Evolutionary conservation across 2,888 invertebrate species (phyloP).

Genomic region (Amaurobius ferox): DNA sequence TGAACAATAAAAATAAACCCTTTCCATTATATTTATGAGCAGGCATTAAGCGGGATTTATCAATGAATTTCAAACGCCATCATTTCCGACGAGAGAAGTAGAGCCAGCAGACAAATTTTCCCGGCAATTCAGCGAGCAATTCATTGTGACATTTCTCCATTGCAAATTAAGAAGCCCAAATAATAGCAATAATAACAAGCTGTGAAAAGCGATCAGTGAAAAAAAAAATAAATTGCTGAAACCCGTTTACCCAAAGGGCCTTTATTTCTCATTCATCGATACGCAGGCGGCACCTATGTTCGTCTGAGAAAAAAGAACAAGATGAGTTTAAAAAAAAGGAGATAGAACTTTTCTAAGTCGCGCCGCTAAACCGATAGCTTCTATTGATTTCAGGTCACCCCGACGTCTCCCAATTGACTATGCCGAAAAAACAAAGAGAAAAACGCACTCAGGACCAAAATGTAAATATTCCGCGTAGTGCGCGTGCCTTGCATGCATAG

Average conservation of each 20-base stretch:
- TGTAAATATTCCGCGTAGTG: constrained; percentile 38
- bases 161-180: constrained; percentile 9
- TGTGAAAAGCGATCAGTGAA: background rate
- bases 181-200: background rate
- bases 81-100: no score
- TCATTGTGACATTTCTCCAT: background rate
- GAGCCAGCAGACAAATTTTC: no score
- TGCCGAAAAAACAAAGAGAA: background rate
- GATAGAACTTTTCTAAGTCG: background rate
- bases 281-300: constrained; percentile 14
- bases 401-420: constrained; percentile 12
- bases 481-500: constrained; percentile 34
- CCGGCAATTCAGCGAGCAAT: background rate
- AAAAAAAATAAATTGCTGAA: background rate
- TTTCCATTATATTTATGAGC: no score
- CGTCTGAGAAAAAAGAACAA: constrained; percentile 2
- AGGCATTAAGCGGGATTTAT: no score
- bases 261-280: constrained; percentile 17
- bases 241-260: constrained; percentile 13
- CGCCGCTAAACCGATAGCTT: constrained; percentile 13
- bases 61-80: no score
- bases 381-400: constrained; percentile 40
- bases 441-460: background rate
- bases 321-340: constrained; percentile 6
- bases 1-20: no score